Evolutionary conservation across 2,113 vertebrate species (phyloP).

Genomic region (Cyanoramphus novaezelandiae): DNA sequence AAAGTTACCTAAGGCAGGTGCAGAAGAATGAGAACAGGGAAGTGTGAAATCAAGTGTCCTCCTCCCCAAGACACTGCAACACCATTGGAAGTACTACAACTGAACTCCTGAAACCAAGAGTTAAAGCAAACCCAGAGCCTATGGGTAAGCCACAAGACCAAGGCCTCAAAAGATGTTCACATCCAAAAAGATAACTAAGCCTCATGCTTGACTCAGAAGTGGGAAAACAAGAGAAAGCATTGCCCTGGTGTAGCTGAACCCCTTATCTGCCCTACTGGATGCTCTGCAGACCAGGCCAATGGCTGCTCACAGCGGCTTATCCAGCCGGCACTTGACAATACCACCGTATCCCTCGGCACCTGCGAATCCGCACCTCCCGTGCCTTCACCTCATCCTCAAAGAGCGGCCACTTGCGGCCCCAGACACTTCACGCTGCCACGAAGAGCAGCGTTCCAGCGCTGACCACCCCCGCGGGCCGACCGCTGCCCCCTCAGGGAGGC

Average conservation of each 20-base stretch:
- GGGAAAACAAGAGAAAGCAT: not conserved
- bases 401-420: too few species aligned
- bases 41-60: rapidly evolving
- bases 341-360: rapidly evolving
- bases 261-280: rapidly evolving
- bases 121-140: not conserved
- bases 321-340: not conserved
- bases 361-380: not conserved
- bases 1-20: not conserved
- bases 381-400: not conserved
- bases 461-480: not conserved
- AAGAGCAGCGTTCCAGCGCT: rapidly evolving
- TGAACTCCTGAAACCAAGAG: not conserved
- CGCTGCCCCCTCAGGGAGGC: too few species aligned
- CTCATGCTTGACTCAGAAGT: rapidly evolving
- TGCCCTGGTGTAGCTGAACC: rapidly evolving
- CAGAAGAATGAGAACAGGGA: not conserved
- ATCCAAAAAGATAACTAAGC: rapidly evolving
- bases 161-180: not conserved
- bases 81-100: not conserved
- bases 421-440: rapidly evolving
- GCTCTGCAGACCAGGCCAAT: not conserved
- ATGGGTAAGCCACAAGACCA: rapidly evolving
- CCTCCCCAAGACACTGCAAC: not conserved
- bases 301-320: rapidly evolving